Conservation (phyloP, 2,888 invertebrate genomes). For the Bombyx huttoni region DNA sequence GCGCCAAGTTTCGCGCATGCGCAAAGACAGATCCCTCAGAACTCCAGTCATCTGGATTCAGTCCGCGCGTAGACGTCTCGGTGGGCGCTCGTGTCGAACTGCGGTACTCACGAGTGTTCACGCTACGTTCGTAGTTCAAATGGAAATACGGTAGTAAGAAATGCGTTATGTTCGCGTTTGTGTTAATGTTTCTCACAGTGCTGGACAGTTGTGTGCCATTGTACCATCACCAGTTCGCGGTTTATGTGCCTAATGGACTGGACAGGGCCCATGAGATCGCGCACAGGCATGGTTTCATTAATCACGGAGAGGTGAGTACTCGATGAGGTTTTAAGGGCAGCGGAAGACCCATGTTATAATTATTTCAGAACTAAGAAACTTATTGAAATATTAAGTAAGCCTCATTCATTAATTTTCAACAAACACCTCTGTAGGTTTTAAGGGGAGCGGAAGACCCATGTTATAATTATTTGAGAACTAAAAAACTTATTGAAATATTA, state of each 20-base stretch:
- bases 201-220: conserved; percentile 56
- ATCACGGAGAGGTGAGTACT: conserved; percentile 57
- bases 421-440: too few relatives aligned
- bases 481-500: too few relatives aligned
- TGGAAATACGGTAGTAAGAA: conserved; percentile 33
- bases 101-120: conserved; percentile 12
- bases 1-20: conserved; percentile 61
- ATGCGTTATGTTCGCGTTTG: conserved; percentile 61
- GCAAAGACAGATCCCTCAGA: conserved; percentile 22
- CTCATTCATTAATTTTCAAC: too few relatives aligned
- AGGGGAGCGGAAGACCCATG: not conserved
- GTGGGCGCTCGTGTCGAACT: conserved; percentile 21
- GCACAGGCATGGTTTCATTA: conserved; percentile 59
- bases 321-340: not conserved
- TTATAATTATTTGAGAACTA: not conserved
- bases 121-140: conserved; percentile 5
- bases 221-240: conserved; percentile 77
- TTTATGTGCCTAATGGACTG: conserved; percentile 75
- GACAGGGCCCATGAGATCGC: conserved; percentile 47
- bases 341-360: not conserved
- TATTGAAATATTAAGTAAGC: too few relatives aligned
- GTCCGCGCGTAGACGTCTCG: conserved; percentile 37
- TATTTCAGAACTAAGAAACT: not conserved
- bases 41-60: conserved; percentile 41
- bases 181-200: conserved; percentile 54